Conservation (phyloP, 2,797 vertebrate species). For the Esox lucius region DNA sequence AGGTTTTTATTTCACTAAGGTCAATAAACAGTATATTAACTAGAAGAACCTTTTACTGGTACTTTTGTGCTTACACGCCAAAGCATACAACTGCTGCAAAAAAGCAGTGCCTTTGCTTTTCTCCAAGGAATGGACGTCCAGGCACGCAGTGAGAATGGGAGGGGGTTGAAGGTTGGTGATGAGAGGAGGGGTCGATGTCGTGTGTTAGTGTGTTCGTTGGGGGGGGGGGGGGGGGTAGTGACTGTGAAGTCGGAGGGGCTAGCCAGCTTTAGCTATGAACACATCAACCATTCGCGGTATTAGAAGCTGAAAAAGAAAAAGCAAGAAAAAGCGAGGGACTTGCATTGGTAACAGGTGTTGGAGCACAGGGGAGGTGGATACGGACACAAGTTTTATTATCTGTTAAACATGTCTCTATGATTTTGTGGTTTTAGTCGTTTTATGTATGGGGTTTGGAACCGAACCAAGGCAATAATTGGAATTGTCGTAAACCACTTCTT, state of each 20-base stretch:
- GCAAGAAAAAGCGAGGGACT: constrained; percentile 21
- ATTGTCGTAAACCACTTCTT: constrained; percentile 22
- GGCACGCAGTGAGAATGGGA: constrained; percentile 28
- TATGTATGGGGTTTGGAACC: constrained; percentile 32
- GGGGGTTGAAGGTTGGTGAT: constrained; percentile 57
- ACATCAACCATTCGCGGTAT: constrained; percentile 33
- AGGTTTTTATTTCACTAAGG: not conserved
- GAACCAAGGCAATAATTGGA: constrained; percentile 26
- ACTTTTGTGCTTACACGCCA: not conserved
- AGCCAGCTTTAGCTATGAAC: constrained; percentile 38
- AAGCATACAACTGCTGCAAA: not conserved
- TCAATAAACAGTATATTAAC: not conserved
- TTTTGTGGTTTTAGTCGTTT: constrained; percentile 30
- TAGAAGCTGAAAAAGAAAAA: constrained; percentile 31
- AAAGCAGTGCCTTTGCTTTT: not conserved
- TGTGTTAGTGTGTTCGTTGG: not conserved
- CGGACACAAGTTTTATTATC: not conserved
- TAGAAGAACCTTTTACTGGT: not conserved
- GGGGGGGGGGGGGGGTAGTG: constrained; percentile 37
- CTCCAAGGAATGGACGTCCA: constrained; percentile 32
- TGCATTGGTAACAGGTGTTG: not conserved
- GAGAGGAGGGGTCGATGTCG: constrained; percentile 28
- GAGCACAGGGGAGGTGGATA: constrained; percentile 2
- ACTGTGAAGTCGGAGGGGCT: constrained; percentile 37
- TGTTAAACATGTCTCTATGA: constrained; percentile 12